Base-by-base conservation (phyloP, 1,140 invertebrate genomes). In the Panonychus citri region DNA sequence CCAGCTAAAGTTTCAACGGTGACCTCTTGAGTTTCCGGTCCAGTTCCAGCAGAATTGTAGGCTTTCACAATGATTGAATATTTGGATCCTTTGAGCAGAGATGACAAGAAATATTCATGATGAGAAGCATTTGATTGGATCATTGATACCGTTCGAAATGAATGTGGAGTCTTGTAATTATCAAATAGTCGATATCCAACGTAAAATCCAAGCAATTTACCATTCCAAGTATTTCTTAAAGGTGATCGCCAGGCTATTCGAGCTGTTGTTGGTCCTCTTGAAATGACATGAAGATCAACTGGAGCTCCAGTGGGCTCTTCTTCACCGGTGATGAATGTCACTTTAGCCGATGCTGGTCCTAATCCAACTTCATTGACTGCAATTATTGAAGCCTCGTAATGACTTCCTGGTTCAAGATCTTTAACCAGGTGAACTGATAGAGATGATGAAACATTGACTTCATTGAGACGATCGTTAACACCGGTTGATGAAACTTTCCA, bases 241-340 rank as follows among this genome's bases (percentile, higher is more conserved):
- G 87, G 86, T 62, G 85, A 83, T 64, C 91, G 91, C 90, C 90
- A 96, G 56, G 81, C 84, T 1, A 95, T 84, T 64, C 84, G 79
- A 56, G 95, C 73, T 0, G 85, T 86, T 59, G 88, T 83, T 65
- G 93, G 86, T 63, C 91, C 87, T n/a, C 82, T 76, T 39, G 86
- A 81, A 63, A 90, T 85, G 2, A 91, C 85, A 64, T 81, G 79
- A 3, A 93, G 80, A 58, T 71, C 66, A 10, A 62, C 59, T 15
- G 75, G 75, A 17, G 73, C 66, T 3, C 66, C 70, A 24, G 39
- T 34, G 37, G 55, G 78, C 57, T 54, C 43, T 78, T 86, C 83
- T 74, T 88, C 84, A 60, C 81, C 74, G 17, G 84, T 86, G 28
- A 77, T 81, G 3, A 83, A 79, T 70, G 79, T 78, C 15, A 85